A percentile compares a stretch with the other conserved stretches of the same genome.
Evolutionary conservation across 53 echinoderm and acorn worm species (phyloP).

Genomic region (Echinarachnius parma): DNA sequence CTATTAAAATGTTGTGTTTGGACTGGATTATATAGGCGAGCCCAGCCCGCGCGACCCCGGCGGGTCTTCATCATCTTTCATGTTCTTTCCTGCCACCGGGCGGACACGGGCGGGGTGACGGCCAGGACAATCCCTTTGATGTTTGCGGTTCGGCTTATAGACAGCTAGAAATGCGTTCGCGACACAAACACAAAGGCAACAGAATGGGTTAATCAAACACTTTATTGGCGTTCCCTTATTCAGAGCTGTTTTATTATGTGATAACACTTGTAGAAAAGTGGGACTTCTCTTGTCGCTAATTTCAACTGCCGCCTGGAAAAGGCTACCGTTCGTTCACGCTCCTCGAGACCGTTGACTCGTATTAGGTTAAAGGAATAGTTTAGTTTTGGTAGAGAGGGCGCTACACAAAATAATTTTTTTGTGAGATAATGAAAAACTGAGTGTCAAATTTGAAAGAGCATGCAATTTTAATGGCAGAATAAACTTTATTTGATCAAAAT

Average conservation of each 20-base stretch:
- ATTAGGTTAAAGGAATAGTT: too few species aligned
- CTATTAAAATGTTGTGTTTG: conserved; percentile 44
- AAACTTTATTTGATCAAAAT: too few species aligned
- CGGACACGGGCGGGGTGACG: too few species aligned
- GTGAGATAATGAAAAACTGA: too few species aligned
- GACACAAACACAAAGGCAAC: conserved; percentile 37
- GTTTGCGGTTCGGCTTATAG: conserved; percentile 28
- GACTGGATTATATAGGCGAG: conserved; percentile 18
- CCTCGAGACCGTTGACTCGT: too few species aligned
- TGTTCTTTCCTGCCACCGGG: too few species aligned
- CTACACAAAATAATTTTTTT: too few species aligned
- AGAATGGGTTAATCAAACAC: conserved; percentile 25
- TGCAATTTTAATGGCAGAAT: too few species aligned
- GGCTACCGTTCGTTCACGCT: conserved; percentile 33
- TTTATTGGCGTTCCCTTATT: conserved; percentile 31
- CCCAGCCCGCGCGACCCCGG: neutral
- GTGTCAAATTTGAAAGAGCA: too few species aligned
- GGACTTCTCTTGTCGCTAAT: neutral
- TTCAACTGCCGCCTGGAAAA: conserved; percentile 6
- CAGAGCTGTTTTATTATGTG: conserved; percentile 21
- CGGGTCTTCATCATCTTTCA: too few species aligned
- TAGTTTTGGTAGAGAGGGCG: too few species aligned
- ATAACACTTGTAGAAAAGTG: conserved; percentile 37
- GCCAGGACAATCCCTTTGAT: conserved; percentile 31
- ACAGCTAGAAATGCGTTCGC: conserved; percentile 28